Conservation (phyloP, 2,888 invertebrate genomes). For the Microchrysa polita region DNA sequence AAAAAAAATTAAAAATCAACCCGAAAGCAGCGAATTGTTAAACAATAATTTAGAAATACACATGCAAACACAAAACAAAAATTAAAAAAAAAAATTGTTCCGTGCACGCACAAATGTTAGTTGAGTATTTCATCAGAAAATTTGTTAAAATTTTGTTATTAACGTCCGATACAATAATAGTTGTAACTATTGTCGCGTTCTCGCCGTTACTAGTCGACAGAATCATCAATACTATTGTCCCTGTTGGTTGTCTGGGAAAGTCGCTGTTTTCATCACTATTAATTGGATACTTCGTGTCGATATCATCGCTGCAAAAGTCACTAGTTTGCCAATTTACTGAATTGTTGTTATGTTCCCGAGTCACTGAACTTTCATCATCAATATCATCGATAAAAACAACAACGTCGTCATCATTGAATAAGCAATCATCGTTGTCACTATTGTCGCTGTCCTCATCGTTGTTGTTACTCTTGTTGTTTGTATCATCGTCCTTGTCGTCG, state of each 20-base stretch:
- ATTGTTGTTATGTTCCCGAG: slow-evolving; percentile 28
- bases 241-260: not conserved
- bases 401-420: not conserved
- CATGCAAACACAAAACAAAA: no score
- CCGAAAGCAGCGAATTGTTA: not conserved
- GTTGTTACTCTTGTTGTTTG: slow-evolving; percentile 34
- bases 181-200: not conserved
- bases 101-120: slow-evolving; percentile 45
- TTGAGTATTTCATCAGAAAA: slow-evolving; percentile 32
- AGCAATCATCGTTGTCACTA: slow-evolving; percentile 11
- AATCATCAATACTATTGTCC: no score
- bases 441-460: not conserved
- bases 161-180: not conserved
- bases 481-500: slow-evolving; percentile 33
- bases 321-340: slow-evolving; percentile 19
- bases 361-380: slow-evolving; percentile 6
- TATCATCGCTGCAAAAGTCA: not conserved
- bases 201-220: slow-evolving; percentile 8
- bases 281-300: not conserved
- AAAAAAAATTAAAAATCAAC: slow-evolving; percentile 16
- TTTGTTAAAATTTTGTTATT: slow-evolving; percentile 44
- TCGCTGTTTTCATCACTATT: not conserved
- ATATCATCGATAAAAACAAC: slow-evolving; percentile 16
- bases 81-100: slow-evolving; percentile 14
- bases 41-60: slow-evolving; percentile 12